A percentile compares a stretch with the other conserved stretches of the same genome.
Conservation (phyloP, 23 tunicate species). For the Styela plicata region DNA sequence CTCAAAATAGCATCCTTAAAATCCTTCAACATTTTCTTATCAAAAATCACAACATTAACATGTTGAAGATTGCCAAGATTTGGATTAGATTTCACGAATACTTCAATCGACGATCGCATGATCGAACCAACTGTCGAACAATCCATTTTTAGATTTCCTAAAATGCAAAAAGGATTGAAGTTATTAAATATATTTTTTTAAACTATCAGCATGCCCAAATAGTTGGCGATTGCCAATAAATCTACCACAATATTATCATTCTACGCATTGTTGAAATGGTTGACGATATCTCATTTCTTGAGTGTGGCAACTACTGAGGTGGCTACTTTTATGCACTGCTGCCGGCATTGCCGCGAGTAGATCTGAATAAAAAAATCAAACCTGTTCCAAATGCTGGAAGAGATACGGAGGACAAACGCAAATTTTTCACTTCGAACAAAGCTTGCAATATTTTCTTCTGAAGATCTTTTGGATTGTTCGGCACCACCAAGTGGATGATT, state of each 20-base stretch:
- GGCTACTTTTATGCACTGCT: too few relatives aligned
- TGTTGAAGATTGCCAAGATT: too few relatives aligned
- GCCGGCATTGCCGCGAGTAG: too few relatives aligned
- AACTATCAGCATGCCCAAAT: too few relatives aligned
- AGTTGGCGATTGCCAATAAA: too few relatives aligned
- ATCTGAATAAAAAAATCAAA: conserved; percentile 5
- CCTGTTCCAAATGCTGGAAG: conserved; percentile 66
- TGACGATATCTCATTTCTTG: too few relatives aligned
- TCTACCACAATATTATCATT: too few relatives aligned
- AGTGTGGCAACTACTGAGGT: too few relatives aligned
- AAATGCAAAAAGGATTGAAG: too few relatives aligned
- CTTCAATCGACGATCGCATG: conserved; percentile 20
- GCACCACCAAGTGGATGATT: conserved; percentile 21
- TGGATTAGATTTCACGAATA: conserved; percentile 2
- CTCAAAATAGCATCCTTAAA: conserved; percentile 6
- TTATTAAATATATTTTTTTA: too few relatives aligned
- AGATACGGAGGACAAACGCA: conserved; percentile 27
- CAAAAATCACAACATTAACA: conserved; percentile 18
- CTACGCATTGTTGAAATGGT: too few relatives aligned
- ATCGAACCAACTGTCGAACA: conserved; percentile 1
- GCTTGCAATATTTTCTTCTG: not conserved
- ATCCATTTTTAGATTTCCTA: not conserved
- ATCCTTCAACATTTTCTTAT: conserved; percentile 6
- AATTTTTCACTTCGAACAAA: conserved; percentile 20
- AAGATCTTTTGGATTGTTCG: conserved; percentile 17